A percentile compares a stretch with the other conserved stretches of the same genome.
These are phyloP conservation scores for Neomonachus schauinslandi DNA, from an alignment of 2,113 vertebrate genomes.

Conservation along the genomic window DNA sequence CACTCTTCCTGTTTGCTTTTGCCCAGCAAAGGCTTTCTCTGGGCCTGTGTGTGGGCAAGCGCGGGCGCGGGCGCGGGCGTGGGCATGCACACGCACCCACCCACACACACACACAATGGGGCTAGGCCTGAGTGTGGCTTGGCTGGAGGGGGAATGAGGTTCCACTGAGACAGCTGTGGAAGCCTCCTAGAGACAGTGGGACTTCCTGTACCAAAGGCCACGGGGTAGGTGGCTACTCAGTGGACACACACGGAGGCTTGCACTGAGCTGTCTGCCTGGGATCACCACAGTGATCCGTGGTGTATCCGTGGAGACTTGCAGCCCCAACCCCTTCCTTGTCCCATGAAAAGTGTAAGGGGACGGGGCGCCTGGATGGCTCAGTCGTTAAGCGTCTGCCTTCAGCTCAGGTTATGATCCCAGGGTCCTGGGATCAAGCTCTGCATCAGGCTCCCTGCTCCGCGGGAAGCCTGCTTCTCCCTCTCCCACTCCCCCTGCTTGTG, in stretches of 20 bases:
- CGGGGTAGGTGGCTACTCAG: accelerated
- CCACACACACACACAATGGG: neutral
- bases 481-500: too few relatives aligned
- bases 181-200: neutral
- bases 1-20: accelerated
- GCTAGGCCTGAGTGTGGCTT: conserved; percentile 67
- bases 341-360: neutral
- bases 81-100: too few relatives aligned
- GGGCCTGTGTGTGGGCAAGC: neutral
- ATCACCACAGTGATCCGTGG: accelerated
- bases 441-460: too few relatives aligned
- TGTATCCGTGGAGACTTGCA: accelerated
- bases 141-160: neutral
- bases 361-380: too few relatives aligned
- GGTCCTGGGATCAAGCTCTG: too few relatives aligned
- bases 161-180: neutral
- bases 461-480: too few relatives aligned
- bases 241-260: accelerated
- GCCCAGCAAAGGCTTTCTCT: neutral
- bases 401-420: too few relatives aligned
- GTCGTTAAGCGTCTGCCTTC: too few relatives aligned
- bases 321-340: neutral
- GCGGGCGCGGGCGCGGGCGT: too few relatives aligned
- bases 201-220: neutral
- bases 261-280: neutral